These are phyloP conservation scores for Phalacrocorax pelagicus DNA, from an alignment of 2,113 vertebrate species.

Conservation along the genomic window DNA sequence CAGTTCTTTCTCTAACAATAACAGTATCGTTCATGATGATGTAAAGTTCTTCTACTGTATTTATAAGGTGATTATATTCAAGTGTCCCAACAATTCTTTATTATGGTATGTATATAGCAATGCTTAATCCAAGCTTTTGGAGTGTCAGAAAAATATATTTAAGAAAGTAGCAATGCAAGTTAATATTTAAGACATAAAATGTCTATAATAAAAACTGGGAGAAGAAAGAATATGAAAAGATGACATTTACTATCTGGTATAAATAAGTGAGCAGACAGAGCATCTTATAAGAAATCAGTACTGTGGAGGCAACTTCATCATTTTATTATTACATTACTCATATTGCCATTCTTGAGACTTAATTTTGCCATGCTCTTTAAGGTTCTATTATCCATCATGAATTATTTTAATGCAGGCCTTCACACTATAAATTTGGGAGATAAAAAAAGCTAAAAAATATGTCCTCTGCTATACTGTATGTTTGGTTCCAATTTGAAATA, in stretches of 20 bases:
- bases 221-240: not conserved
- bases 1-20: not conserved
- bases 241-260: not conserved
- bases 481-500: constrained; percentile 13
- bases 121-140: not conserved
- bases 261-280: not conserved
- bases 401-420: not conserved
- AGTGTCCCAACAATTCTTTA: not conserved
- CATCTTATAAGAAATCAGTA: not conserved
- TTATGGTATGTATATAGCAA: not conserved
- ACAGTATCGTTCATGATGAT: not conserved
- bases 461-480: not conserved
- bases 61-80: not conserved
- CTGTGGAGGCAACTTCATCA: not conserved
- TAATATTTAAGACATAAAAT: not conserved
- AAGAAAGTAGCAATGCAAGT: not conserved
- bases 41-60: not conserved
- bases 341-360: constrained; percentile 10
- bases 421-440: not conserved
- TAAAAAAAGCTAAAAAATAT: not conserved
- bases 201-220: not conserved
- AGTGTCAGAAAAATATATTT: not conserved
- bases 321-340: constrained; percentile 39
- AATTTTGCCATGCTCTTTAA: not conserved
- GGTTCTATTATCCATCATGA: constrained; percentile 7